A percentile compares a stretch with the other conserved stretches of the same genome.
Conservation (phyloP, 2,113 vertebrate genomes). For the Pituophis catenifer region DNA sequence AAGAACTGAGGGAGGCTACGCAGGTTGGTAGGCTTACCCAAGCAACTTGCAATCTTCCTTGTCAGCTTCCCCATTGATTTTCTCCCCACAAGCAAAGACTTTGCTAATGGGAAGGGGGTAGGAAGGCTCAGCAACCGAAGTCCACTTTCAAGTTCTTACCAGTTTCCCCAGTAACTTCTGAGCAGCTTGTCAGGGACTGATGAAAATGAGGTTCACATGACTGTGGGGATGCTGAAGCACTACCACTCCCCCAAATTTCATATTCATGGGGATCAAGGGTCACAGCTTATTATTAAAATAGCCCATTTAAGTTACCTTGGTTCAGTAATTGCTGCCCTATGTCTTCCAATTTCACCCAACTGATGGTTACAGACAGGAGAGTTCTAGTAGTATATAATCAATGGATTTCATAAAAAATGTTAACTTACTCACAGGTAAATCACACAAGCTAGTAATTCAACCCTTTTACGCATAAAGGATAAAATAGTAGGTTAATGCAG, state of each 20-base stretch:
- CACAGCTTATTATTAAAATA: background rate
- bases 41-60: background rate
- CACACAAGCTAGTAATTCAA: background rate
- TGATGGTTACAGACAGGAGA: background rate
- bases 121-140: background rate
- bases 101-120: background rate
- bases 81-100: background rate
- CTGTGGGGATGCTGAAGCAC: background rate
- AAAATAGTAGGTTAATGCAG: background rate
- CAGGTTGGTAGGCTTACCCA: background rate
- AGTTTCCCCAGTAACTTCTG: background rate
- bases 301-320: background rate
- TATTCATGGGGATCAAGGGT: background rate
- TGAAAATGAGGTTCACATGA: background rate
- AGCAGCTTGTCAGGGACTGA: background rate
- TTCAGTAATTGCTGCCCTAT: background rate
- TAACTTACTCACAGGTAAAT: background rate
- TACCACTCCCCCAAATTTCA: background rate
- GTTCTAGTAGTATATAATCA: background rate
- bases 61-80: background rate
- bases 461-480: background rate
- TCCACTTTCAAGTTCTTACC: background rate
- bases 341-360: background rate
- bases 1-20: background rate
- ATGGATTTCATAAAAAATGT: background rate